Conservation (phyloP, 2,113 vertebrate genomes). For the Dasyprocta punctata region DNA sequence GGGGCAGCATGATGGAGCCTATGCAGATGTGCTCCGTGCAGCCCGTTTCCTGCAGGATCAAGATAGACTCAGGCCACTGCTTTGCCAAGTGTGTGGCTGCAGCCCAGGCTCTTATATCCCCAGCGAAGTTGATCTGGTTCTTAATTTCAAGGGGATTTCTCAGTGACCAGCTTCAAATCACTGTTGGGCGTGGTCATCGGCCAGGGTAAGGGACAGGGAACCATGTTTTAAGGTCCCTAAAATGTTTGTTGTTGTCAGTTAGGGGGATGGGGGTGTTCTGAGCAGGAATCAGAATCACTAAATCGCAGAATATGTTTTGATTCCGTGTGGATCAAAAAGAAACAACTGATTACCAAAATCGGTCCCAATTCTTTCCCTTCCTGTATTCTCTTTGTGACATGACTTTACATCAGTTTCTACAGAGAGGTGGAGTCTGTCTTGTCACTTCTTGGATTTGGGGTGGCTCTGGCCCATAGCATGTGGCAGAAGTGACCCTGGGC, state of each 20-base stretch:
- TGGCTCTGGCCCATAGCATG: neutral
- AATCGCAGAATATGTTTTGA: neutral
- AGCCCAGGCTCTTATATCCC: fast-evolving
- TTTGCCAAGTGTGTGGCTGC: fast-evolving
- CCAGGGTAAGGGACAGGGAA: fast-evolving
- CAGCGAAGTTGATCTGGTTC: fast-evolving
- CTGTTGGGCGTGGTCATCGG: neutral
- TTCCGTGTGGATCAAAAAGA: neutral
- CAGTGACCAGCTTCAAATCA: neutral
- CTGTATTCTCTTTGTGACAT: neutral
- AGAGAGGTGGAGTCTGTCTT: neutral
- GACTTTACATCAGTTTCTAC: neutral
- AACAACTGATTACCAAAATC: neutral
- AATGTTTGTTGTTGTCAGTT: neutral
- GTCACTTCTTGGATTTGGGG: neutral
- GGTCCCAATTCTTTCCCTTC: too few relatives aligned
- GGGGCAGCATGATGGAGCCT: slow-evolving; percentile 93
- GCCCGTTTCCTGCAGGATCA: slow-evolving; percentile 87
- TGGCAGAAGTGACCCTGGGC: neutral
- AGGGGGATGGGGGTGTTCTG: neutral
- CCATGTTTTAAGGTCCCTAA: neutral
- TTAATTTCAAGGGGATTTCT: neutral
- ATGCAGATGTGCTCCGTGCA: slow-evolving; percentile 93
- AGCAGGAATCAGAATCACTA: neutral
- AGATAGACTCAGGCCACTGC: neutral